Percentiles rank a stretch among this genome's conserved stretches.
phyloP scores from a whole-genome alignment of 2,113 vertebrate species.

The Morone chrysops region DNA sequence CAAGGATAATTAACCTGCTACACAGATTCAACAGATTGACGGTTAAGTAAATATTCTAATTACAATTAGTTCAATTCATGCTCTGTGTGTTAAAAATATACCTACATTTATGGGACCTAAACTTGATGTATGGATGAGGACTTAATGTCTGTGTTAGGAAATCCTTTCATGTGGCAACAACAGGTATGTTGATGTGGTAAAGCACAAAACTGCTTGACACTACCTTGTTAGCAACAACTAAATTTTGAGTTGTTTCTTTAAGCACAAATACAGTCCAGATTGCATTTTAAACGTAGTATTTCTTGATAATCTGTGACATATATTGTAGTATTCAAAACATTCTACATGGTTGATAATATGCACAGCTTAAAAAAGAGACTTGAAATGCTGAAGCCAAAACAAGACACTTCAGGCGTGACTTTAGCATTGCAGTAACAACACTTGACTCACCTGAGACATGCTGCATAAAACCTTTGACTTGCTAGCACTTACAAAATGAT shows the following conservation, averaged over 20 bases:
- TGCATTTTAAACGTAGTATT: no score
- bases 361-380: background rate
- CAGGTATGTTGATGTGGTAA: background rate
- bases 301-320: no score
- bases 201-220: background rate
- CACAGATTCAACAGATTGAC: background rate
- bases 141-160: background rate
- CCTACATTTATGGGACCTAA: background rate
- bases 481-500: constrained; percentile 64
- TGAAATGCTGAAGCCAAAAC: constrained; percentile 1
- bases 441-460: constrained; percentile 36
- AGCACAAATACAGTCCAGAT: no score
- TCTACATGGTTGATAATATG: background rate
- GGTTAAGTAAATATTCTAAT: background rate
- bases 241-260: background rate
- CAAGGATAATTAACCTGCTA: background rate
- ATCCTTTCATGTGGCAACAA: background rate
- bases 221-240: background rate
- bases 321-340: no score
- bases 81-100: background rate
- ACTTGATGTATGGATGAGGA: no score
- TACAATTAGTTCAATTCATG: background rate
- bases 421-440: background rate
- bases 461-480: constrained; percentile 35
- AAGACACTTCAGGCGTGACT: constrained; percentile 1